Evolutionary conservation across 2,113 vertebrate genomes (phyloP), one percentile per base, ranked within the genome.

Genomic region (Caranx ignobilis): DNA sequence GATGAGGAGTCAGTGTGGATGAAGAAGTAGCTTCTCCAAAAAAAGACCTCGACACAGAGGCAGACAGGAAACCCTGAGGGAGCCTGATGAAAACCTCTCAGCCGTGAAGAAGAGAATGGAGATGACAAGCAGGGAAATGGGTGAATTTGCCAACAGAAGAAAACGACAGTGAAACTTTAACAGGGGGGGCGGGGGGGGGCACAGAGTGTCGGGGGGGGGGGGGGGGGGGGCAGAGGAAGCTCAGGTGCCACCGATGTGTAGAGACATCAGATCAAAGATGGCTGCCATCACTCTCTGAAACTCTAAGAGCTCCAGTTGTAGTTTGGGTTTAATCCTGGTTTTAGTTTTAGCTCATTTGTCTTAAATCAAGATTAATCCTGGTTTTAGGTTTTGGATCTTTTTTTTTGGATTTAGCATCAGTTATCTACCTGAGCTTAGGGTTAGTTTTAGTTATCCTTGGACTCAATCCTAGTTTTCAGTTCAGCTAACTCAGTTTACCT

Each of bases 31-130:
- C 26, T 26, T 78, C 71, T 56, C 80, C 57, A 13, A 48, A 82
- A 84, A 75, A 55, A 76, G 26, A 64, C 62, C 71, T 8, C 43
- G 35, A 62, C 59, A 60, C 72, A 80, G 84, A 66, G 48, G 79
- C 71, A 54, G 83, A 81, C 85, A 78, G 79, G 79, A 90, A 83
- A 54, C 66, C 85, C 88, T 32, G 66, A 81, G 82, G 85, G 88
- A 82, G 45, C 39, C 50, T 35, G 67, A 82, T 82, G 79, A 84
- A 83, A 81, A 71, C 61, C 76, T 81, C 76, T 85, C 79, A 61
- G 56, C 67, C 48, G 39, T 45, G 34, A 67, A 85, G 71, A 41
- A 34, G 60, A 47, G 69, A 81, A 69, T 78, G 52, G 9, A 34
- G 67, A 78, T 71, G 83, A 87, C 81, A 76, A 73, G 73, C 76